phyloP scores from a whole-genome alignment of 2,797 vertebrate genomes.

The Sarcoramphus papa region DNA sequence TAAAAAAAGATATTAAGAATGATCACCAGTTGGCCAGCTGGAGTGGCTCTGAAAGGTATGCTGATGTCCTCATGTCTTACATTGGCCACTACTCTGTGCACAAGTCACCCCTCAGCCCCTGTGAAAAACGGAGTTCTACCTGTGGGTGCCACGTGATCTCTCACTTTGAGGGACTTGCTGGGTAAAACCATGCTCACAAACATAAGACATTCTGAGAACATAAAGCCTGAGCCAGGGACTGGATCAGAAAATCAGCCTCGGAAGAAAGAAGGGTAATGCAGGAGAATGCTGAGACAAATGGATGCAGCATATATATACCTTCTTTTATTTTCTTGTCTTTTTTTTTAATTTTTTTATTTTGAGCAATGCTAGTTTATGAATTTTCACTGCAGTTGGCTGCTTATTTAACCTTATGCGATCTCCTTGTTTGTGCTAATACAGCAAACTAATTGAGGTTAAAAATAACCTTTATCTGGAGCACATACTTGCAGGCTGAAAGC shows the following conservation, averaged over 20 bases:
- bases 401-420: not conserved
- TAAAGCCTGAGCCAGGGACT: not conserved
- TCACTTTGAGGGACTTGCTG: not conserved
- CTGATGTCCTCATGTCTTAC: not conserved
- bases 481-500: not conserved
- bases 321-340: not conserved
- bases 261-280: not conserved
- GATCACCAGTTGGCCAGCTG: not conserved
- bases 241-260: not conserved
- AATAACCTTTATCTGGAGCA: not conserved
- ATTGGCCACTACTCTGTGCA: no score
- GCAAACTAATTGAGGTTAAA: not conserved
- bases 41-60: not conserved
- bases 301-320: no score
- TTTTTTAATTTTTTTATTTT: not conserved
- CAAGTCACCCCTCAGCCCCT: rapidly evolving
- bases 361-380: not conserved
- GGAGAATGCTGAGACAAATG: not conserved
- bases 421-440: not conserved
- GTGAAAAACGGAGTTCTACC: not conserved
- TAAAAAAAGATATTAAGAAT: not conserved
- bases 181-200: not conserved
- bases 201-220: not conserved
- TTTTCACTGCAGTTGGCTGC: not conserved
- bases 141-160: not conserved